Base-by-base conservation (phyloP, 1,140 invertebrate species). In the Drosophila suzukii region DNA sequence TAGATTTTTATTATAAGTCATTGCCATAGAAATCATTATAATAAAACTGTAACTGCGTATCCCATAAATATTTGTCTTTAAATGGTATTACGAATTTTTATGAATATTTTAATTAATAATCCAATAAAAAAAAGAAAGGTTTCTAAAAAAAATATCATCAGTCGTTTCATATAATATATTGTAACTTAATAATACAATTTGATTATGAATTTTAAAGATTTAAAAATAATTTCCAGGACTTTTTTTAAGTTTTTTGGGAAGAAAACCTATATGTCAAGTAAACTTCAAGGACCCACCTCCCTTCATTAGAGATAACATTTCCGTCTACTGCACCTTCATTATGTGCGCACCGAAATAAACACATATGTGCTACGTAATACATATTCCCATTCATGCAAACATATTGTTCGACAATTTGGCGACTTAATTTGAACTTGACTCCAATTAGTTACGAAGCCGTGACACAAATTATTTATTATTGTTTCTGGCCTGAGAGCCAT, bases 401-500 rank as follows among this genome's bases (percentile, higher is more conserved):
- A 30, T 36, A 51, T 56, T 71, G 56, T 47, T 36, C 17, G 44
- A 53, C 51, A 57, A 75, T 67, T 76, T 76, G 34, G 50, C 56
- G 12, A 30, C 55, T 54, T 20, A 59, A 46, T 58, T 58, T 30
- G 20, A 55, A 59, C 61, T 67, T 60, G 61, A 67, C 72, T 60
- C 47, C 20, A 75, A 75, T 75, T 75, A 54, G 41, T 44, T 24
- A 56, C 41, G 38, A 39, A 75, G 54, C 30, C 54, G 15, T 54
- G 47, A 36, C 55, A 36, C 55, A 44, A 75, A 66, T 54, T 39
- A 30, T 39, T 57, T 54, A 38, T 76, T 67, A 57, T 74, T 66
- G 65, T 74, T 56, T 39, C n/a, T 20, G 50, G 41, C 50, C 70
- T 41, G 65, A 50, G 63, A 74, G 70, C 41, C 43, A 75, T 74